A percentile compares a stretch with the other conserved stretches of the same genome.
phyloP scores from a whole-genome alignment of 2,797 vertebrate species.

The Cynopterus sphinx region DNA sequence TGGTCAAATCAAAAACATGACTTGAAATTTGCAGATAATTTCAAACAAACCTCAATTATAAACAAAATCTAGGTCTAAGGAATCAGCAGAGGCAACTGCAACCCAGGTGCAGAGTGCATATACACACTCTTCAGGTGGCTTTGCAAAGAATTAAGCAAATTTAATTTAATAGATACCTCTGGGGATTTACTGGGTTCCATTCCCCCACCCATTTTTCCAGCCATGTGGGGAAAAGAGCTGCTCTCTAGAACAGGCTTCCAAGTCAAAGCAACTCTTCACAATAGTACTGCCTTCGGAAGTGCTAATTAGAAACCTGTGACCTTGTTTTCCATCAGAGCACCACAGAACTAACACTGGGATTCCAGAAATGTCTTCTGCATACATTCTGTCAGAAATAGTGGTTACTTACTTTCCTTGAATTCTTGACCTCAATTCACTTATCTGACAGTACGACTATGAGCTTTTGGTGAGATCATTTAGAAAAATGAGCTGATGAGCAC shows the following conservation, averaged over 20 bases:
- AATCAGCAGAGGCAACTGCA: background rate
- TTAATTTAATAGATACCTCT: background rate
- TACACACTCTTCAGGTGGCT: background rate
- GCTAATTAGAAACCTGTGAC: background rate
- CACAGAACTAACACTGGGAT: background rate
- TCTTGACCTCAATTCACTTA: background rate
- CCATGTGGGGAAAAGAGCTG: background rate
- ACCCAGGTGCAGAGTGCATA: background rate
- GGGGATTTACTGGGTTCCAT: background rate
- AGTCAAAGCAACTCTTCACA: background rate
- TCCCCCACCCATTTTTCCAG: background rate
- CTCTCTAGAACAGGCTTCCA: background rate
- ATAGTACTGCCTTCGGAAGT: background rate
- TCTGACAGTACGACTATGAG: background rate
- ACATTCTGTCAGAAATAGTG: background rate
- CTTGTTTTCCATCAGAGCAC: background rate
- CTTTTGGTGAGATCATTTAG: background rate
- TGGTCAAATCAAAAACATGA: constrained; percentile 50
- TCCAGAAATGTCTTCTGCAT: background rate
- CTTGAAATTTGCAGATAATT: constrained; percentile 40
- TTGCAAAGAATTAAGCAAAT: constrained; percentile 4
- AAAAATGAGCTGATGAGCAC: background rate
- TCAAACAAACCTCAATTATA: constrained; percentile 42
- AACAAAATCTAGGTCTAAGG: constrained; percentile 24
- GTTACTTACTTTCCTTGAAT: background rate